A percentile compares a stretch with the other conserved stretches of the same genome.
Evolutionary conservation across 2,888 invertebrate genomes (phyloP).

Genomic region (Cephus spinipes): DNA sequence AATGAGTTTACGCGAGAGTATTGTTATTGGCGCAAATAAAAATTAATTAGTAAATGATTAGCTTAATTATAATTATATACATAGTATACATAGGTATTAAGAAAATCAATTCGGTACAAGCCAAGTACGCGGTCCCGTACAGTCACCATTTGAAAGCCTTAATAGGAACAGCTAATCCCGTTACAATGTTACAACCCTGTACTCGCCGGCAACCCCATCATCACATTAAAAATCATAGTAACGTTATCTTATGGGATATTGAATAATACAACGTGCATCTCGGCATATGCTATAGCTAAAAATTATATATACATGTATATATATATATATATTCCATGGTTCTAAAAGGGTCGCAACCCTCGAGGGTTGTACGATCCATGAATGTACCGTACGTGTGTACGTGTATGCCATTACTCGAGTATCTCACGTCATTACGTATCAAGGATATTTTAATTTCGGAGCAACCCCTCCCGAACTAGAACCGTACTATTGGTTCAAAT

Average conservation of each 20-base stretch:
- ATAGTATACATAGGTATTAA: neutral
- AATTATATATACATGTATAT: neutral
- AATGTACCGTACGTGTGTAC: constrained; percentile 11
- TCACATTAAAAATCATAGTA: constrained; percentile 59
- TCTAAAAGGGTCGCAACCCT: constrained; percentile 11
- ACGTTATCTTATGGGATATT: constrained; percentile 53
- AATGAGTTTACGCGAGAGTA: neutral
- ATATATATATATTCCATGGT: neutral
- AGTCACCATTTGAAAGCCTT: constrained; percentile 22
- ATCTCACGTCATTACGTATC: constrained; percentile 44
- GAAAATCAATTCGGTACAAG: neutral
- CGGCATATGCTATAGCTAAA: constrained; percentile 26
- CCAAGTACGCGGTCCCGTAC: neutral
- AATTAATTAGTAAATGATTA: neutral
- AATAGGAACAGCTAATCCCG: constrained; percentile 53
- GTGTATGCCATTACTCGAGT: constrained; percentile 34
- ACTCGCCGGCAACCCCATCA: constrained; percentile 30
- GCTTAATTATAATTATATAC: neutral
- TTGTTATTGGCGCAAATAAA: neutral
- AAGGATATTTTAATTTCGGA: constrained; percentile 55
- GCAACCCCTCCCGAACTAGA: constrained; percentile 26
- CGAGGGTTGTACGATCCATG: constrained; percentile 7
- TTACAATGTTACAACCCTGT: constrained; percentile 42
- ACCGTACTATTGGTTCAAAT: constrained; percentile 42
- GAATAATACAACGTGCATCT: constrained; percentile 53